Percentiles rank a stretch among this genome's conserved stretches.
Evolutionary conservation across 2,888 invertebrate genomes (phyloP).

Genomic region (Euplagia quadripunctaria): DNA sequence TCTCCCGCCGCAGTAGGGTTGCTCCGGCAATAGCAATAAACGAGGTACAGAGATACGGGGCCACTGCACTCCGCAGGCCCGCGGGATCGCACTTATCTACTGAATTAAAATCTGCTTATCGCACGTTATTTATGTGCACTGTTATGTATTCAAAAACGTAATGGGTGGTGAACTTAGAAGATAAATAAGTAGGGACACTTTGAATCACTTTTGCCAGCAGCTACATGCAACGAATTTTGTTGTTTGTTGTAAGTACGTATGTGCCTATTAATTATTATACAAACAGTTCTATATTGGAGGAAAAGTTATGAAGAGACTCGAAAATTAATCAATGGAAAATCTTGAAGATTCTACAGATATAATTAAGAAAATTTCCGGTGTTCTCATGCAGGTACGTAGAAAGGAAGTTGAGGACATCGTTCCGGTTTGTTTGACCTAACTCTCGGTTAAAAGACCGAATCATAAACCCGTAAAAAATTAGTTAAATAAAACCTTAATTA

Average conservation of each 20-base stretch:
- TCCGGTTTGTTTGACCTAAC: neutral
- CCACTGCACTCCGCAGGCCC: slow-evolving; percentile 28
- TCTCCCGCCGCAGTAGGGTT: slow-evolving; percentile 11
- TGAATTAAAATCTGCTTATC: slow-evolving; percentile 57
- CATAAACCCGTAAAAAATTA: neutral
- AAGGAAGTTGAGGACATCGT: neutral
- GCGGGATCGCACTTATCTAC: slow-evolving; percentile 49
- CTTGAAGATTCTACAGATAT: too few relatives aligned
- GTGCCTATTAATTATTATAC: neutral
- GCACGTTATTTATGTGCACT: slow-evolving; percentile 48
- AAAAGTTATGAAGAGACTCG: too few relatives aligned
- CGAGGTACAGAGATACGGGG: slow-evolving; percentile 31
- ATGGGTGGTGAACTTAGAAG: slow-evolving; percentile 33
- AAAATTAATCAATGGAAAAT: too few relatives aligned
- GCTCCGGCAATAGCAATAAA: slow-evolving; percentile 20
- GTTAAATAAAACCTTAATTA: neutral
- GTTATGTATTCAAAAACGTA: slow-evolving; percentile 51
- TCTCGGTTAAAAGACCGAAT: neutral
- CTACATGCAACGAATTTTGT: neutral
- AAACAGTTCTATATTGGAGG: neutral
- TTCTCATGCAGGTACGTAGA: too few relatives aligned
- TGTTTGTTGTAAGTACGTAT: too few relatives aligned
- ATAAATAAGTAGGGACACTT: slow-evolving; percentile 6
- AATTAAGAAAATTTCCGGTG: too few relatives aligned
- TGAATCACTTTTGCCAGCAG: neutral